These are phyloP conservation scores for Eilema caniola DNA, from an alignment of 2,888 invertebrate genomes.

Conservation along the genomic window DNA sequence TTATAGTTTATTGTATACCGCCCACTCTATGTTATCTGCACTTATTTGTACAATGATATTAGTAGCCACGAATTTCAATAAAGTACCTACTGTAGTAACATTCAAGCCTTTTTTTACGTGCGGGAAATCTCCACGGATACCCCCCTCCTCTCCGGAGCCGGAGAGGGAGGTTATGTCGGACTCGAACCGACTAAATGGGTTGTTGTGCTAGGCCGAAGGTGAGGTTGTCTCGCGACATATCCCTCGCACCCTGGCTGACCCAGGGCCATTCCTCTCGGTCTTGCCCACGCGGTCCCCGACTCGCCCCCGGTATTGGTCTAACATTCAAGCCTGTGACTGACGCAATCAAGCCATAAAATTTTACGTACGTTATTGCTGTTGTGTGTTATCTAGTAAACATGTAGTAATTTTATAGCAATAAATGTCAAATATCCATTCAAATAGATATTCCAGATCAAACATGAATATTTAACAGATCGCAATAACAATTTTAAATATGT, in stretches of 20 bases:
- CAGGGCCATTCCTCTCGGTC: no score
- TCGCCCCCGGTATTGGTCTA: no score
- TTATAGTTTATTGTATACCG: constrained; percentile 46
- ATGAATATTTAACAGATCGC: constrained; percentile 32
- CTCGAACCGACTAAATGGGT: no score
- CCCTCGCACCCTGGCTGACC: no score
- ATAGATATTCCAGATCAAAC: constrained; percentile 26
- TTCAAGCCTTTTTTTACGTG: constrained; percentile 39
- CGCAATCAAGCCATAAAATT: constrained; percentile 48
- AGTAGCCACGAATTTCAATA: constrained; percentile 59
- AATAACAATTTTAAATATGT: constrained; percentile 25
- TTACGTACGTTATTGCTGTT: constrained; percentile 34
- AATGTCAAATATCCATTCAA: constrained; percentile 36
- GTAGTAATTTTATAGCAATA: constrained; percentile 43
- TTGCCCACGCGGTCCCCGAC: no score
- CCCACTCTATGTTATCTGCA: constrained; percentile 46
- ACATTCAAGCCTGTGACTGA: constrained; percentile 40
- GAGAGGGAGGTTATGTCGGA: no score
- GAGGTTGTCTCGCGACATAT: no score
- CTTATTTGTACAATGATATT: constrained; percentile 53
- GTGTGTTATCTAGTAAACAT: constrained; percentile 41
- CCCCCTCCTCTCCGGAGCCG: no score
- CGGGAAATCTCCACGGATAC: no score
- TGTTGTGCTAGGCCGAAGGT: no score
- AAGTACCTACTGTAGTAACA: constrained; percentile 52